Conservation (phyloP, 2,888 invertebrate species). For the Apamea crenata region DNA sequence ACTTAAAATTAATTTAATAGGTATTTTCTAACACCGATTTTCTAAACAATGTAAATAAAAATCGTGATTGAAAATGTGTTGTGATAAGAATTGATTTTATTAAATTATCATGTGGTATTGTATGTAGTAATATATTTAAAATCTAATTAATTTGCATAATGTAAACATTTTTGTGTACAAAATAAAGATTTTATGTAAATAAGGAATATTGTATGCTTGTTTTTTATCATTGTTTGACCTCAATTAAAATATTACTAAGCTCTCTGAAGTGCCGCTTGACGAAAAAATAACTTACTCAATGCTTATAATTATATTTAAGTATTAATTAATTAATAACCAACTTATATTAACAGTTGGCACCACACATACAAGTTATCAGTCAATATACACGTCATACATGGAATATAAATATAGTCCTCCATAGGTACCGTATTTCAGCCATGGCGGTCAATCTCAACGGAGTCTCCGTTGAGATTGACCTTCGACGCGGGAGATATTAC, state of each 20-base stretch:
- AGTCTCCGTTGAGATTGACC: too few species aligned
- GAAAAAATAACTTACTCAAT: neutral
- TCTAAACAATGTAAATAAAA: conserved; percentile 19
- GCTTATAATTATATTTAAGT: too few species aligned
- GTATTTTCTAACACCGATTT: conserved; percentile 17
- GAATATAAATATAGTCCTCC: too few species aligned
- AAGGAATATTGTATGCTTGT: neutral
- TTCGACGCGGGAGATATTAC: too few species aligned
- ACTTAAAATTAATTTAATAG: conserved; percentile 4
- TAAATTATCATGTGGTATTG: conserved; percentile 4
- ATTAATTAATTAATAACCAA: too few species aligned
- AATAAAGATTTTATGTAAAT: conserved; percentile 46
- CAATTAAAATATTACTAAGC: neutral
- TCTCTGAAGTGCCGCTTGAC: neutral
- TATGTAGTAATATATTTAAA: conserved; percentile 51
- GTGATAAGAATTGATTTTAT: conserved; percentile 30
- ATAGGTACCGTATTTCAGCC: too few species aligned
- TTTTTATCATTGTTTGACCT: neutral
- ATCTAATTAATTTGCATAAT: conserved; percentile 40
- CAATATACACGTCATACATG: too few species aligned
- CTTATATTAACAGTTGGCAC: too few species aligned
- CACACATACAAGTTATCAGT: too few species aligned
- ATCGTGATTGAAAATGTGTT: conserved; percentile 45
- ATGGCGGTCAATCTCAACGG: too few species aligned
- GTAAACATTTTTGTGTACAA: conserved; percentile 42